Base-by-base conservation (phyloP, 2,113 vertebrate species). In the Amazona vittata region DNA sequence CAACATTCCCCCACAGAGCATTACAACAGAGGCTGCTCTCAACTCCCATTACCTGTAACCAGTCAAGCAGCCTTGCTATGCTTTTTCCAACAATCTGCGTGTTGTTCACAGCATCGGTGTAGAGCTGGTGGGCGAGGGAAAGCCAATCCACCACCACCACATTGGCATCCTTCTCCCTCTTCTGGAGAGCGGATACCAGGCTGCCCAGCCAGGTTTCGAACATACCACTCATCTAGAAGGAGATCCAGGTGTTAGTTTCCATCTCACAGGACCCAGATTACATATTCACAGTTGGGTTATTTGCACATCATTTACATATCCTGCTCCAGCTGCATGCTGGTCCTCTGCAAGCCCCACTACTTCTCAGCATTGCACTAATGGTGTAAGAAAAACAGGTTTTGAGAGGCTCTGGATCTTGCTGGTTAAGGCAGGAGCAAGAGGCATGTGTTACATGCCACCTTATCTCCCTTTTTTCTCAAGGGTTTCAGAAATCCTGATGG, bases 71-170 rank as follows among this genome's bases (percentile, higher is more conserved):
- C 55, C 49, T 39, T 0, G 99, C 99, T 2, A 99, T 97, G 87
- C 97, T 96, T 10, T 89, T 97, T 3, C 99, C 99, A 1, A 99
- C 99, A 0, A 44, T 13, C 28, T 46, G 95, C 0, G 98, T 99
- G 97, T 99, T 97, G 95, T 99, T 99, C 53, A 99, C 99, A 0
- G 99, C 99, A 0, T 99, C 98, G 0, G 98, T 98, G 71, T 99
- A 99, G 57, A 99, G 98, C 95, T 99, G 99, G 88, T 99, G 99
- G 24, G 99, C 99, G 21, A 99, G 97, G 0, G 96, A 3, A 3
- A 99, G 97, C 99, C 99, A 99, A 29, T 99, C 98, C 4, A 99
- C 99, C 47, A 99, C 98, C 2, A 99, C 97, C 11, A 99, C 96
- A 0, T 99, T 99, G 59, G 99, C 99, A 1, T 98, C 97, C 1